Base-by-base conservation (phyloP, 2,888 invertebrate genomes). In the Galeopsomyia nigrocyanea region DNA sequence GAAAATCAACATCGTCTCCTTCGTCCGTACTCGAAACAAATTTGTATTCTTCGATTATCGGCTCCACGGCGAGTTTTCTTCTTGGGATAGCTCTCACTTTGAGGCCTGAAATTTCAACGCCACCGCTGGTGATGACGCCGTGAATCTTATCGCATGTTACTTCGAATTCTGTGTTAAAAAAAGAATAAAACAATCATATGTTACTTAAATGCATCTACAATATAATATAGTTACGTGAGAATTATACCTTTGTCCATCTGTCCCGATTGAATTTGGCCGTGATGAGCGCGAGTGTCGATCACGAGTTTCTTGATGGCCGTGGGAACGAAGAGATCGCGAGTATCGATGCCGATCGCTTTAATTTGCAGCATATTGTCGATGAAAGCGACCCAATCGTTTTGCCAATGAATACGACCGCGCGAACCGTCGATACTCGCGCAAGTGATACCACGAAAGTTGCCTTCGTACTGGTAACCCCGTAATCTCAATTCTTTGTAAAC, bases 301-400 rank as follows among this genome's bases (percentile, higher is more conserved):
- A 88, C 84, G 9, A 91, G 75, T 74, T 88, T 89, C 56, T 88
- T 87, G 64, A 92, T 88, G 19, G 88, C 86, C 1, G 90, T 90
- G 0, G 92, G 92, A 10, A 92, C 87, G 71, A 87, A 87, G 0
- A 92, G 82, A 26, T 87, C 83, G 68, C 88, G 83, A n/a, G 86
- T 82, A 22, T 88, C 84, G 26, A 83, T 78, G 2, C 83, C 83
- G 0, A 91, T 75, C 49, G 91, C 87, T 58, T 88, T 87, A 78
- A 90, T 87, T 80, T 93, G 93, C 26, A 93, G 84, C 89, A 93
- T 90, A 14, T 90, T 90, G 80, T 93, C 93, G 83, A 93, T 86
- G 82, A 91, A 92, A 0, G 91, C 88, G 7, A 91, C 89, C 91
- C 92, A 93, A 79, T 92, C 91, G 72, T 88, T 89, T n/a, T 84